Conservation (phyloP, 2,797 vertebrate genomes). For the Mus minutoides region DNA sequence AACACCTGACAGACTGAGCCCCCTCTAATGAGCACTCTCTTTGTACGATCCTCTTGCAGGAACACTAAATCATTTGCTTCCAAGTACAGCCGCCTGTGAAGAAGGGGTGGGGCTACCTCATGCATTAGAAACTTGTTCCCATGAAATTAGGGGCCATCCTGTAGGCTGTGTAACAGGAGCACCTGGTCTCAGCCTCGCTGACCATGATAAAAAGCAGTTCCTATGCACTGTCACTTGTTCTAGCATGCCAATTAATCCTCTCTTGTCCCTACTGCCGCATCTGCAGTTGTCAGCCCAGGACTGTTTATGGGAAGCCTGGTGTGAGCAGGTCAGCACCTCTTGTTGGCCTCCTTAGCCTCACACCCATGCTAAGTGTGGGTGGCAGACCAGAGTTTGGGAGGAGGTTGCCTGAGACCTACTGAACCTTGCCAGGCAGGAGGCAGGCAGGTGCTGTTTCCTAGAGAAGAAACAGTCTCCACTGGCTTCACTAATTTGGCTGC, state of each 20-base stretch:
- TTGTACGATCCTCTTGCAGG: constrained; percentile 70
- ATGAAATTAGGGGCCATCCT: constrained; percentile 56
- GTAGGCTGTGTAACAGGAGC: constrained; percentile 9
- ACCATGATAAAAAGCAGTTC: not conserved
- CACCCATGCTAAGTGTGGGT: not conserved
- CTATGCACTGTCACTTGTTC: not conserved
- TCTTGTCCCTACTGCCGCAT: not conserved
- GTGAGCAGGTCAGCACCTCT: not conserved
- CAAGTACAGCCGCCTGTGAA: constrained; percentile 76
- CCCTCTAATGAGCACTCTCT: constrained; percentile 70
- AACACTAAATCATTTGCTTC: constrained; percentile 79
- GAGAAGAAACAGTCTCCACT: constrained; percentile 71
- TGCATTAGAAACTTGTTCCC: constrained; percentile 51
- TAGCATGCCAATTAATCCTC: not conserved
- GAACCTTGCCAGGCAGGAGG: constrained; percentile 59
- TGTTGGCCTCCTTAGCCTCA: not conserved
- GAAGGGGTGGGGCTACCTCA: constrained; percentile 67
- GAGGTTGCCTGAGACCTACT: constrained; percentile 70
- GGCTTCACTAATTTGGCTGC: constrained; percentile 74
- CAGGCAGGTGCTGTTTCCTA: constrained; percentile 68
- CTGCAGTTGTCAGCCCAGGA: not conserved
- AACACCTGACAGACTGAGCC: constrained; percentile 70
- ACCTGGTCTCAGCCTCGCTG: not conserved
- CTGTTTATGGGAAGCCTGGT: not conserved
- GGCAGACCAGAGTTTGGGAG: not conserved